Conservation (phyloP, 2,797 vertebrate genomes). For the Alectoris magna region DNA sequence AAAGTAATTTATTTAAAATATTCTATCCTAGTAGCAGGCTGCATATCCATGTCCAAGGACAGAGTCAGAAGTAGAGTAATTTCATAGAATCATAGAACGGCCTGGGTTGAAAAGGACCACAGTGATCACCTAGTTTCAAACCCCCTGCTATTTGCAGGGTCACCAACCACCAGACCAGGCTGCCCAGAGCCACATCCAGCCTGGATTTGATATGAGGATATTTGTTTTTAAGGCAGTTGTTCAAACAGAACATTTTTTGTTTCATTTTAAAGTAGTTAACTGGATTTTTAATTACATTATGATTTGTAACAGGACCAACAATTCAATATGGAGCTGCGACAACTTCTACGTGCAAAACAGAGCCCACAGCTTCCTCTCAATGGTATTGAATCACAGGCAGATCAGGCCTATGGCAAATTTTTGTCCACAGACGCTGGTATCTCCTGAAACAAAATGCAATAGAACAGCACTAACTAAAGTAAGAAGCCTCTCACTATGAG, state of each 20-base stretch:
- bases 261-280: not conserved
- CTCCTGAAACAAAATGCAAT: not conserved
- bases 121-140: no score
- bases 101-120: no score
- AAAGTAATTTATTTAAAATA: slow-evolving; percentile 16
- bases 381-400: not conserved
- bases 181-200: no score
- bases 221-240: not conserved
- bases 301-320: not conserved
- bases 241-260: not conserved
- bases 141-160: no score
- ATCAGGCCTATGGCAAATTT: not conserved
- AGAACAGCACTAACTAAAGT: not conserved
- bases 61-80: not conserved
- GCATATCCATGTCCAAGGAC: not conserved
- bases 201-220: not conserved
- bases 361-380: not conserved
- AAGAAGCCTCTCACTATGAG: not conserved
- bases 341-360: not conserved
- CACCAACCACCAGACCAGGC: no score
- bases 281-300: not conserved
- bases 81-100: no score
- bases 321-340: not conserved
- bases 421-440: not conserved
- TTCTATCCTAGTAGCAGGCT: not conserved